These are phyloP conservation scores for Astreopora myriophthalma DNA, from an alignment of 64 coral and sea anemone genomes.

Conservation along the genomic window DNA sequence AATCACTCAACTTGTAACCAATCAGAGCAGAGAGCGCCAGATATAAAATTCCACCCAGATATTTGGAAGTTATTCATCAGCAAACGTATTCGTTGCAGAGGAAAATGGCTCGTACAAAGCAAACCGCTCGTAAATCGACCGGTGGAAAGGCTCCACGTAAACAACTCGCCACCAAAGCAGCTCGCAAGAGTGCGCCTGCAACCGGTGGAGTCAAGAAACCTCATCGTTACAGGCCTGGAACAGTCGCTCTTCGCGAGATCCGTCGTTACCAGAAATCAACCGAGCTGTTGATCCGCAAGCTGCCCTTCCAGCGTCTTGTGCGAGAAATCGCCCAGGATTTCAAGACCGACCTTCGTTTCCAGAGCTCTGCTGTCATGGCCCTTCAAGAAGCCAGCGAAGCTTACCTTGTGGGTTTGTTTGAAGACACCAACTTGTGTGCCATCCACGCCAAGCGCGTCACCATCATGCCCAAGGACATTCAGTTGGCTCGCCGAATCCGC, in stretches of 20 bases:
- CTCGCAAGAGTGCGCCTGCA: constrained; percentile 78
- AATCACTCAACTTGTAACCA: not conserved
- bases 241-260: constrained; percentile 96
- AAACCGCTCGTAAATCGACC: constrained; percentile 76
- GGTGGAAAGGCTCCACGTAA: constrained; percentile 78
- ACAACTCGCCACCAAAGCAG: constrained; percentile 73
- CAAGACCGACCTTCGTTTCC: constrained; percentile 91
- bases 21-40: not conserved
- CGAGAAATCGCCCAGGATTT: constrained; percentile 91
- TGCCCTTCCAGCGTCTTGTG: constrained; percentile 93
- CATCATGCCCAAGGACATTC: constrained; percentile 97
- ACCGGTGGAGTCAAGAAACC: constrained; percentile 83
- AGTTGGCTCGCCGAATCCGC: constrained; percentile 84
- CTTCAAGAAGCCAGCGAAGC: constrained; percentile 91
- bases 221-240: constrained; percentile 97
- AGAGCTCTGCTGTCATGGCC: constrained; percentile 91
- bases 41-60: not conserved
- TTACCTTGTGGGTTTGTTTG: constrained; percentile 94
- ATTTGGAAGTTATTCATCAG: not conserved
- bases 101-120: constrained; percentile 71
- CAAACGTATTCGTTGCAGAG: not conserved
- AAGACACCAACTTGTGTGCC: constrained; percentile 98
- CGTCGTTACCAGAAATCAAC: constrained; percentile 95
- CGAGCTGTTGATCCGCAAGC: constrained; percentile 91
- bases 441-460: constrained; percentile 98